A percentile compares a stretch with the other conserved stretches of the same genome.
Evolutionary conservation across 2,113 vertebrate genomes (phyloP).

Genomic region (Morphnarchus princeps): DNA sequence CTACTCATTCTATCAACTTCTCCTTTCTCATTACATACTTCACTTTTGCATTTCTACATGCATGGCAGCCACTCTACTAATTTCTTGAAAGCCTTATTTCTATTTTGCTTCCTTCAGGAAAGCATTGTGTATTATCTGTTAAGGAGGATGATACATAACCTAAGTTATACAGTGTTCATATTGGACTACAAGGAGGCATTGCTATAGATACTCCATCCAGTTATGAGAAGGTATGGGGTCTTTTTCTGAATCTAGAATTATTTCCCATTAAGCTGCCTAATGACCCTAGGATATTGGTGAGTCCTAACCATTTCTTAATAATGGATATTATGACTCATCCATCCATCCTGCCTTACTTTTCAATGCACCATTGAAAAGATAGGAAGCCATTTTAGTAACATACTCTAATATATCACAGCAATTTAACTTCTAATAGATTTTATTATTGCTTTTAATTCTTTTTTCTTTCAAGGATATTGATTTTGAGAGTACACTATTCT

Average conservation of each 20-base stretch:
- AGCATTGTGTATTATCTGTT: not conserved
- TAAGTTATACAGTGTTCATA: not conserved
- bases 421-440: slow-evolving; percentile 51
- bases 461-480: slow-evolving; percentile 51
- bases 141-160: not conserved
- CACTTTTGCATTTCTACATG: not conserved
- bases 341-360: not conserved
- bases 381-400: slow-evolving; percentile 23
- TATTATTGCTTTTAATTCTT: slow-evolving; percentile 50
- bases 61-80: not conserved
- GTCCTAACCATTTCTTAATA: slow-evolving; percentile 22
- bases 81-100: not conserved
- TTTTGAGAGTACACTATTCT: slow-evolving; percentile 31
- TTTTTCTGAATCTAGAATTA: slow-evolving; percentile 12
- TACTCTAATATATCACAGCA: slow-evolving; percentile 15
- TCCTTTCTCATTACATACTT: not conserved
- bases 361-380: slow-evolving; percentile 18
- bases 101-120: not conserved
- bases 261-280: slow-evolving; percentile 42
- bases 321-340: slow-evolving; percentile 11
- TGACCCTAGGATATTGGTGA: slow-evolving; percentile 1
- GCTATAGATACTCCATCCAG: not conserved
- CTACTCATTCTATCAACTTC: not conserved
- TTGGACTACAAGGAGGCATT: not conserved
- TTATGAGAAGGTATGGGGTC: not conserved